Conservation (phyloP, 2,113 vertebrate genomes). For the Formicarius rufipectus region DNA sequence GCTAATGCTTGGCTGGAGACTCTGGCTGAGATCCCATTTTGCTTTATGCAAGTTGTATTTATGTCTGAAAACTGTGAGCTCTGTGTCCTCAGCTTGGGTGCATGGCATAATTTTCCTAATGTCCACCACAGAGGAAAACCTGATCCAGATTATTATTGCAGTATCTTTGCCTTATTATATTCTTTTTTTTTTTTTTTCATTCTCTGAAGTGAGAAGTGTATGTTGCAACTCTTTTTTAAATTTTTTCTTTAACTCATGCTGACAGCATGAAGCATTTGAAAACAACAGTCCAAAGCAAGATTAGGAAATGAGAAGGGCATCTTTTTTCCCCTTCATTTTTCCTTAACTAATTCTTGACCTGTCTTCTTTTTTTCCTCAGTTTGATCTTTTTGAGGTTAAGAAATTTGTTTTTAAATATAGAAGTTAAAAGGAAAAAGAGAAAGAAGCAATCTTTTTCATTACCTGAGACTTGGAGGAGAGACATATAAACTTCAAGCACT, state of each 20-base stretch:
- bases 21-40: not conserved
- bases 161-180: not conserved
- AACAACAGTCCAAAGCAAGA: not conserved
- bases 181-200: not conserved
- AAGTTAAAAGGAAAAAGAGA: not conserved
- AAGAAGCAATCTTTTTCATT: not conserved
- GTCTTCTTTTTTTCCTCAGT: not conserved
- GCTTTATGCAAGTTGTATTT: not conserved
- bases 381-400: too few species aligned
- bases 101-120: not conserved
- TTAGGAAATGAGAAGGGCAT: not conserved
- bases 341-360: not conserved
- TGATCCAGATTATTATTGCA: not conserved
- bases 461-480: not conserved
- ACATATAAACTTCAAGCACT: not conserved
- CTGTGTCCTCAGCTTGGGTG: slow-evolving; percentile 3
- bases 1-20: not conserved
- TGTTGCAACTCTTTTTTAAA: not conserved
- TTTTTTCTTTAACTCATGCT: not conserved
- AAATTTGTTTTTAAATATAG: not conserved
- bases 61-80: slow-evolving; percentile 1
- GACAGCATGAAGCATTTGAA: not conserved
- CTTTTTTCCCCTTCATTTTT: not conserved
- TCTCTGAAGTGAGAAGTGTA: not conserved
- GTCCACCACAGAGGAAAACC: not conserved